Conservation (phyloP, 2,113 vertebrate species). For the Cardinalis cardinalis region DNA sequence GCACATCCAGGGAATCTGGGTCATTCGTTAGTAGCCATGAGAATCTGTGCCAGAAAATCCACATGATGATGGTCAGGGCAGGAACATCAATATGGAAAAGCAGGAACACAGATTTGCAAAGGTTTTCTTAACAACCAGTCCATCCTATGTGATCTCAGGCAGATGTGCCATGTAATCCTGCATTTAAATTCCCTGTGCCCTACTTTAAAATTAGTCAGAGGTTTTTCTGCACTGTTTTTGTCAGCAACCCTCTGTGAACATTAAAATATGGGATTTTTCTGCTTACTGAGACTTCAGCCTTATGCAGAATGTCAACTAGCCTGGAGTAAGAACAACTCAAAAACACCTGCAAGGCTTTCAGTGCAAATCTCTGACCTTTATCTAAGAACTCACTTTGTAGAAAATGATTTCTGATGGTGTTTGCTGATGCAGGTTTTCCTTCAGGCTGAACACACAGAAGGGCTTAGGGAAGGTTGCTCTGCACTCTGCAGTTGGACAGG, state of each 20-base stretch:
- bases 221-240: neutral
- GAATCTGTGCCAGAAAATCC: neutral
- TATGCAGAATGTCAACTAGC: neutral
- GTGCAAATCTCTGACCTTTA: conserved; percentile 38
- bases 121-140: neutral
- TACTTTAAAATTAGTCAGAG: neutral
- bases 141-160: neutral
- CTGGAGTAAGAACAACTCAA: neutral
- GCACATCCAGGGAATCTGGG: neutral
- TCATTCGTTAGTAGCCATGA: neutral
- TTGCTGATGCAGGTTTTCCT: neutral
- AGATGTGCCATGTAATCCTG: neutral
- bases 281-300: neutral
- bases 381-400: neutral
- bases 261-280: neutral
- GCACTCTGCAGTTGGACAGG: rapidly evolving
- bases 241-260: neutral
- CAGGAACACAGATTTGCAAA: neutral
- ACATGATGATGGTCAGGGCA: neutral
- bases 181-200: neutral
- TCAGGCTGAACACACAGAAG: neutral
- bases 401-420: neutral
- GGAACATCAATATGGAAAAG: neutral
- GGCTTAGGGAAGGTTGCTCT: neutral
- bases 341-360: conserved; percentile 20